Evolutionary conservation across 2,113 vertebrate species (phyloP), one percentile per base, ranked within the genome.

Genomic region (Platycercus adscitus): DNA sequence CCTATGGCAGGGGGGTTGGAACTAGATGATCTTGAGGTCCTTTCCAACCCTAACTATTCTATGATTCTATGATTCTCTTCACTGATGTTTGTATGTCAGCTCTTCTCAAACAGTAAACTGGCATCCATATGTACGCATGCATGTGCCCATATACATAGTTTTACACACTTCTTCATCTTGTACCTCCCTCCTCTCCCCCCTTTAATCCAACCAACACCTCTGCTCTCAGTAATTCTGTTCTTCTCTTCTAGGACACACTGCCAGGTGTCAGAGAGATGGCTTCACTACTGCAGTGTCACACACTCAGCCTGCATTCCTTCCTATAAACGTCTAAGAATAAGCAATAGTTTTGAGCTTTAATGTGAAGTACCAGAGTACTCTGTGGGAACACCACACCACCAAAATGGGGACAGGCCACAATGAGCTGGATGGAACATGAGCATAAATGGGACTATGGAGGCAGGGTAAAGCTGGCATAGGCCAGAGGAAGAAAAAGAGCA

Each of bases 101-200:
- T 31, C 14, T 7, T 64, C 25, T 49, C 21, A 14, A 24, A 17
- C 1, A 0, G 60, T 47, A n/a, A 73, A n/a, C 21, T 17, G 13
- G 11, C 16, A 55, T 43, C 20, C n/a, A 33, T 66, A 8, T 53
- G 14, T 60, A 37, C 6, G 15, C 1, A 0, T 25, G 20, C 18
- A 44, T 16, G 10, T 13, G 8, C 26, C n/a, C 56, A 58, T 21
- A 47, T 15, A 17, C 5, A 11, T 9, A 53, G 35, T 58, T 37
- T 41, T 29, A 70, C 17, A 86, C 7, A 69, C 3, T 35, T 52
- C 50, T 50, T n/a, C 37, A 47, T 21, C 25, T 41, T 56, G 24
- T 46, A 73, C 9, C 5, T 5, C 5, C 12, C 16, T 10, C 17
- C 61, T 37, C 37, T 19, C 18, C 0, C 1, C 11, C 6, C 53